Evolutionary conservation across 2,113 vertebrate genomes (phyloP).

Genomic region (Stegostoma tigrinum): DNA sequence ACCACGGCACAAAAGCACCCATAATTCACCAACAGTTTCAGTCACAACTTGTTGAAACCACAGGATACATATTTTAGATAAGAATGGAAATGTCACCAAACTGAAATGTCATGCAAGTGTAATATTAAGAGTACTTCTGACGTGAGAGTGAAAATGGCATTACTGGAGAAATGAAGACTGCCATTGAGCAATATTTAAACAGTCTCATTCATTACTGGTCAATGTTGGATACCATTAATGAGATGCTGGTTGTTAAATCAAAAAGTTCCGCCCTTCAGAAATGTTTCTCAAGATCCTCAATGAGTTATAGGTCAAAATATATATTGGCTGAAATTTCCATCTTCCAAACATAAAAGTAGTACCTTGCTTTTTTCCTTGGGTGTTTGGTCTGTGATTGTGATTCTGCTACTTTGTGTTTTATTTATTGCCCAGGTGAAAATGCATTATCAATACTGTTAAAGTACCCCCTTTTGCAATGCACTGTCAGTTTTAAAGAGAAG

Average conservation of each 20-base stretch:
- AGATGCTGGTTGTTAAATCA: background rate
- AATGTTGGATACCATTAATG: background rate
- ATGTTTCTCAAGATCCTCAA: background rate
- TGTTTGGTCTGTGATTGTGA: background rate
- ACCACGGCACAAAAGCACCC: slow-evolving; percentile 20
- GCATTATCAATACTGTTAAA: background rate
- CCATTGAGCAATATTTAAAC: background rate
- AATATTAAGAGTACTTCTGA: background rate
- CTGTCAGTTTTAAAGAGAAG: background rate
- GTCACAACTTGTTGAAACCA: slow-evolving; percentile 6
- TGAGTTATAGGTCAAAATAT: background rate
- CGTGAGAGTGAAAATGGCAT: background rate
- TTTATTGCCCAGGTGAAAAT: background rate
- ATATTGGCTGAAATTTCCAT: background rate
- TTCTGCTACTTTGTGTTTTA: background rate
- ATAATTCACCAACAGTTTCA: slow-evolving; percentile 31
- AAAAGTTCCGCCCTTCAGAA: background rate
- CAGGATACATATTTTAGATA: background rate
- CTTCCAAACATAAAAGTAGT: background rate
- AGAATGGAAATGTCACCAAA: slow-evolving; percentile 29
- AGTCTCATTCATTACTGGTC: background rate
- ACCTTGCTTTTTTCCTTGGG: background rate
- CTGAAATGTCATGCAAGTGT: slow-evolving; percentile 26
- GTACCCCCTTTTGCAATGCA: background rate
- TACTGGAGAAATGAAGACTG: slow-evolving; percentile 1